Percentiles rank a stretch among this genome's conserved stretches.
These are phyloP conservation scores for Amiota communis DNA, from an alignment of 2,888 invertebrate genomes.

Conservation along the genomic window DNA sequence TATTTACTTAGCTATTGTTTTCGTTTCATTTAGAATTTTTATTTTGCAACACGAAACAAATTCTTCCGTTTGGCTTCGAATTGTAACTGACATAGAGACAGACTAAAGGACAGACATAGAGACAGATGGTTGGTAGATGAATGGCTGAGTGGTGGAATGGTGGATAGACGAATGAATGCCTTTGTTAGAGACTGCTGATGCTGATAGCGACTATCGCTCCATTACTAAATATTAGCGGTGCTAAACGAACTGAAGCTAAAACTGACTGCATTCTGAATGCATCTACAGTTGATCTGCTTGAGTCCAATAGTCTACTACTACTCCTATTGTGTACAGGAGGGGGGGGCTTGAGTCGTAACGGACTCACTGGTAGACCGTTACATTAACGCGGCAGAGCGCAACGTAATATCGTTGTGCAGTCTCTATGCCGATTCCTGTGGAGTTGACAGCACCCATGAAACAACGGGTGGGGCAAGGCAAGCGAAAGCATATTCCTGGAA, in stretches of 20 bases:
- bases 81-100: constrained; percentile 54
- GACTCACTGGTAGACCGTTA: constrained; percentile 53
- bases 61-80: constrained; percentile 57
- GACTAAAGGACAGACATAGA: not conserved
- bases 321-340: no score
- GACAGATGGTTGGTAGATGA: not conserved
- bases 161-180: constrained; percentile 31
- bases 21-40: constrained; percentile 62
- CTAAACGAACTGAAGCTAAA: constrained; percentile 16
- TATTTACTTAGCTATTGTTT: constrained; percentile 63
- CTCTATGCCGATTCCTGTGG: constrained; percentile 54
- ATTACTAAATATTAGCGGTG: constrained; percentile 18
- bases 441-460: constrained; percentile 2
- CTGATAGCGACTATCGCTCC: constrained; percentile 10
- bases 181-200: constrained; percentile 50
- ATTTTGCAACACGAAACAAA: constrained; percentile 60
- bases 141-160: not conserved
- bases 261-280: constrained; percentile 1
- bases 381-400: constrained; percentile 61
- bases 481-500: no score
- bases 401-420: constrained; percentile 61
- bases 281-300: constrained; percentile 7
- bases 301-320: no score
- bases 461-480: not conserved
- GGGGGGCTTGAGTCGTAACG: not conserved